A percentile compares a stretch with the other conserved stretches of the same genome.
phyloP scores from a whole-genome alignment of 2,888 invertebrate genomes.

The Dasysyrphus albostriatus region DNA sequence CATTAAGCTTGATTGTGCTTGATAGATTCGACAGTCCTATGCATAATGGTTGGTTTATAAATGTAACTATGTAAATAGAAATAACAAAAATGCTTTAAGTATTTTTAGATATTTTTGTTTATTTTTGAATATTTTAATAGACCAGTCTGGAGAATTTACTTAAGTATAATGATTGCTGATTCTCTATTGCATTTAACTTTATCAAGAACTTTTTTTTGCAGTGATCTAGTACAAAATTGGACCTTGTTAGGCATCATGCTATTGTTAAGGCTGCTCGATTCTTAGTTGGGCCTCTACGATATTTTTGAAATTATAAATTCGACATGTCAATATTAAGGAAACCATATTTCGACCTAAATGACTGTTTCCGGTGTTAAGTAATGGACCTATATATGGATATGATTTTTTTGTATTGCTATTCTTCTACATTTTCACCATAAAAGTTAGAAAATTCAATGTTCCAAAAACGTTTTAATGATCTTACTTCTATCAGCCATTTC shows the following conservation, averaged over 20 bases:
- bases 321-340: too few relatives aligned
- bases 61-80: background rate
- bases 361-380: too few relatives aligned
- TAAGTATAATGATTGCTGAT: background rate
- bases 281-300: background rate
- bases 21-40: conserved; percentile 32
- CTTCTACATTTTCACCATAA: too few relatives aligned
- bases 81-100: background rate
- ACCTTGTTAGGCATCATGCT: background rate
- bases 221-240: background rate
- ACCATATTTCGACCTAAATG: too few relatives aligned
- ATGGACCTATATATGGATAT: too few relatives aligned
- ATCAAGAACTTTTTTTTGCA: background rate
- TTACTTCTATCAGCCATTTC: too few relatives aligned
- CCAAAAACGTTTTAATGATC: too few relatives aligned
- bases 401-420: too few relatives aligned
- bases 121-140: background rate
- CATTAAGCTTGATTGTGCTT: conserved; percentile 44
- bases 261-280: background rate
- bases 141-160: background rate
- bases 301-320: too few relatives aligned
- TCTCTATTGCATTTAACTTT: background rate
- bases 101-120: conserved; percentile 2
- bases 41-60: background rate
- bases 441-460: too few relatives aligned